Evolutionary conservation across 30 jellyfish, hydroid and myxozoan species (phyloP).

Genomic region (Phacellophora camtschatica): DNA sequence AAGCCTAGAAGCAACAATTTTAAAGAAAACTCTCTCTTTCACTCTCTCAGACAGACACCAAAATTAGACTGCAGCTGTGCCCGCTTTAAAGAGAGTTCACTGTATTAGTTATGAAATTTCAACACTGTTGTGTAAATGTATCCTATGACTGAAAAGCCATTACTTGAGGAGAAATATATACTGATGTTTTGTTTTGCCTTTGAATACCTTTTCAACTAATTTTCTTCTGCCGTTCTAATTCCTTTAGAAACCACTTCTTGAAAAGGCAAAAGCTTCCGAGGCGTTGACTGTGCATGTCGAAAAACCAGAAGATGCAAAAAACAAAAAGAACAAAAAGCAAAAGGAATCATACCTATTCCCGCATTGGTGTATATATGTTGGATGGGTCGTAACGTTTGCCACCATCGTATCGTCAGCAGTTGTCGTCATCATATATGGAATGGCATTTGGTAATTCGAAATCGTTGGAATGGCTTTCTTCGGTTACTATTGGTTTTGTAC

Average conservation of each 20-base stretch:
- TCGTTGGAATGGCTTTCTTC: slow-evolving; percentile 91
- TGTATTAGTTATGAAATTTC: too few relatives aligned
- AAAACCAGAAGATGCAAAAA: neutral
- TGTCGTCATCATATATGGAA: slow-evolving; percentile 87
- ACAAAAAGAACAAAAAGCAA: slow-evolving; percentile 10
- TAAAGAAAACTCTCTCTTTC: too few relatives aligned
- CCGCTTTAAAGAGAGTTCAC: too few relatives aligned
- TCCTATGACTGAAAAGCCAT: too few relatives aligned
- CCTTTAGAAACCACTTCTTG: slow-evolving; percentile 37
- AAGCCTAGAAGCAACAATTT: too few relatives aligned
- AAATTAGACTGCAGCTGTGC: too few relatives aligned
- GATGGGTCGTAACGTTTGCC: slow-evolving; percentile 63
- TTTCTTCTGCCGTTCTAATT: neutral
- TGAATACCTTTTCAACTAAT: too few relatives aligned
- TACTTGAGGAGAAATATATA: too few relatives aligned
- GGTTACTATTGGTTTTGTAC: slow-evolving; percentile 51
- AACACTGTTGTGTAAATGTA: too few relatives aligned
- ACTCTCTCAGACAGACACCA: too few relatives aligned
- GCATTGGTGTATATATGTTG: slow-evolving; percentile 86
- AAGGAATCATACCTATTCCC: slow-evolving; percentile 79
- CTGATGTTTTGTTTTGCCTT: too few relatives aligned
- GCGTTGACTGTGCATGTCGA: slow-evolving; percentile 6
- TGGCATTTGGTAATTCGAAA: slow-evolving; percentile 83
- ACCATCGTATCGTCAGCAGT: slow-evolving; percentile 72
- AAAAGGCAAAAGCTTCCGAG: neutral